Evolutionary conservation across 2,888 invertebrate species (phyloP).

Genomic region (Eristalis arbustorum): DNA sequence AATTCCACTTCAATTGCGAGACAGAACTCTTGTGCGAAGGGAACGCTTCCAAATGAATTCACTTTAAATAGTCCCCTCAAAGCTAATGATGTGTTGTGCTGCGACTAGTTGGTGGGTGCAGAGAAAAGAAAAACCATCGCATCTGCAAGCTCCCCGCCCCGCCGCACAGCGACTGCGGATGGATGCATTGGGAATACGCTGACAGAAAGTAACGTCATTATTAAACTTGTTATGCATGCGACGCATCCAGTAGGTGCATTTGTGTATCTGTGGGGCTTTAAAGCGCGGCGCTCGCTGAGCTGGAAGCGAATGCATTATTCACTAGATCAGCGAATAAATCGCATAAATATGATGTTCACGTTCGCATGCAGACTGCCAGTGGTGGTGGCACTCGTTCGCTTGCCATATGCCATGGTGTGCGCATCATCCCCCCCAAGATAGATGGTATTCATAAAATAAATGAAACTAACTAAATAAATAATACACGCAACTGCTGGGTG

Average conservation of each 20-base stretch:
- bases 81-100: constrained; percentile 31
- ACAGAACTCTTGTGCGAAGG: not conserved
- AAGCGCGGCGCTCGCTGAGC: not conserved
- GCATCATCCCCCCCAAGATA: not conserved
- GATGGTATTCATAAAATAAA: not conserved
- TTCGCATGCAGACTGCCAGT: constrained; percentile 3
- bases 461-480: not conserved
- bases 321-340: constrained; percentile 15
- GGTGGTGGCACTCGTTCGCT: not conserved
- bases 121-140: not conserved
- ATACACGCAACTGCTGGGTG: not conserved
- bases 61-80: constrained; percentile 6
- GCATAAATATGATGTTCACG: not conserved
- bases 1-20: not conserved
- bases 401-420: not conserved
- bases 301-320: constrained; percentile 7
- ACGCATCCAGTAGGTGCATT: not conserved
- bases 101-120: not conserved
- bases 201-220: constrained; percentile 19
- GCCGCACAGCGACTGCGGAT: no score
- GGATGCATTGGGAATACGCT: constrained; percentile 5
- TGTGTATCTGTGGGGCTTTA: not conserved
- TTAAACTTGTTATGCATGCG: constrained; percentile 26
- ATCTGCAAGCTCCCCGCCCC: no score
- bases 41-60: constrained; percentile 16